phyloP scores from a whole-genome alignment of 1,140 invertebrate genomes.

The Philaenus spumarius region DNA sequence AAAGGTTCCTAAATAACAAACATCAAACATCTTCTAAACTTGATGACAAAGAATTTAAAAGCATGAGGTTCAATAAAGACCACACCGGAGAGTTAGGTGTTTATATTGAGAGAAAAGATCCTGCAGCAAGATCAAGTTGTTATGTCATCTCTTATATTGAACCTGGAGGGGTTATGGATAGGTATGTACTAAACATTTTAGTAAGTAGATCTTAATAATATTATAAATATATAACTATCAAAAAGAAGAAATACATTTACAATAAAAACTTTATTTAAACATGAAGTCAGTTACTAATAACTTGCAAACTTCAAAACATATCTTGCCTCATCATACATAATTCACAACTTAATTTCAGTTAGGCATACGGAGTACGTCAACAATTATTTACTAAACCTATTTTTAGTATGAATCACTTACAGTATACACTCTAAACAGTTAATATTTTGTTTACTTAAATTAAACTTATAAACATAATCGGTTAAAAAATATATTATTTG shows the following conservation, averaged over 20 bases:
- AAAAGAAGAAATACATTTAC: too few species aligned
- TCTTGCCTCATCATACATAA: too few species aligned
- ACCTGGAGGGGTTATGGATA: constrained; percentile 48
- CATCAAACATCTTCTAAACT: constrained; percentile 31
- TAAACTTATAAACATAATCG: too few species aligned
- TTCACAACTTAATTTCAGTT: too few species aligned
- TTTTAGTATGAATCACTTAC: too few species aligned
- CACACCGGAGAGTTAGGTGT: constrained; percentile 48
- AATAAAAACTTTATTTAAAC: neutral
- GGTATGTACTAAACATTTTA: constrained; percentile 35
- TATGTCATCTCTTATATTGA: constrained; percentile 54
- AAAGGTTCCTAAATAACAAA: constrained; percentile 21
- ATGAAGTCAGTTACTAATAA: constrained; percentile 4
- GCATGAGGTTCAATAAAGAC: constrained; percentile 33
- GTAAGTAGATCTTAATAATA: neutral
- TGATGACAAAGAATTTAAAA: constrained; percentile 29
- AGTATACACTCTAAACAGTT: too few species aligned
- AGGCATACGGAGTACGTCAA: too few species aligned
- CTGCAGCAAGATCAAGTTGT: constrained; percentile 41
- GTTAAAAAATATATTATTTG: too few species aligned
- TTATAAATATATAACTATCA: too few species aligned
- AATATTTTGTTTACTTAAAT: too few species aligned
- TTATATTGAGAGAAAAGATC: constrained; percentile 49
- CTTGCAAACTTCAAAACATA: too few species aligned
- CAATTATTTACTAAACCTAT: too few species aligned